Base-by-base conservation (phyloP, 2,888 invertebrate species). In the Apantesis nais region DNA sequence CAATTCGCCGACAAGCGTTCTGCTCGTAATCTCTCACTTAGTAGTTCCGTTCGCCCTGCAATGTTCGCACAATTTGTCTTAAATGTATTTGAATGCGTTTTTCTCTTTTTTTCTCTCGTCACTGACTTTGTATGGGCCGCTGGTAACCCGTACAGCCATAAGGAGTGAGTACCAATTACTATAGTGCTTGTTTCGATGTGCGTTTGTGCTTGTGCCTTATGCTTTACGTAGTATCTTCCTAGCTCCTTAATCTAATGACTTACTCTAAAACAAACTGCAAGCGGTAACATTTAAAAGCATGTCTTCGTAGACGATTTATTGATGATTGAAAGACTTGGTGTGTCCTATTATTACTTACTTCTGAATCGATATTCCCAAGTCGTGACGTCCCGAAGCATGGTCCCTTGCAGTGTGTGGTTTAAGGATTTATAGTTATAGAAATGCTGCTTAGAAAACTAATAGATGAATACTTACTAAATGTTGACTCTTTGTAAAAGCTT, bases 111-210 rank as follows among this genome's bases (percentile, higher is more conserved):
- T 66, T 95, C 95, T 95, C 95, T 94, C 93, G 96, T 96, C 95
- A 96, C 95, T 96, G 96, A 96, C 96, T 96, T 96, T 96, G 96
- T 95, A 96, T 96, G 96, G 96, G 96, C 96, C 94, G 96, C 96
- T 95, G 96, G 96, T 96, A 95, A 96, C 93, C 95, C 94, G 93
- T 94, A 95, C 96, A 96, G 96, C 95, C 89, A 92, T 95, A 90
- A 96, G 96, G 96, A 96, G 96, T 96, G 96, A 96, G 96, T 96
- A 96, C 95, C 94, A 91, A 92, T 93, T 95, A 95, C 95, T 95
- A 91, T 94, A 96, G 95, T 96, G 96, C 94, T 92, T 94, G 90
- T 92, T 88, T 92, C 86, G 83, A 85, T 93, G 94, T 95, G 94
- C 92, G 88, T 93, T 91, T 93, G 94, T 94, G 94, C 95, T 94